phyloP scores from a whole-genome alignment of 2,888 invertebrate species.

The Eulithis testata region DNA sequence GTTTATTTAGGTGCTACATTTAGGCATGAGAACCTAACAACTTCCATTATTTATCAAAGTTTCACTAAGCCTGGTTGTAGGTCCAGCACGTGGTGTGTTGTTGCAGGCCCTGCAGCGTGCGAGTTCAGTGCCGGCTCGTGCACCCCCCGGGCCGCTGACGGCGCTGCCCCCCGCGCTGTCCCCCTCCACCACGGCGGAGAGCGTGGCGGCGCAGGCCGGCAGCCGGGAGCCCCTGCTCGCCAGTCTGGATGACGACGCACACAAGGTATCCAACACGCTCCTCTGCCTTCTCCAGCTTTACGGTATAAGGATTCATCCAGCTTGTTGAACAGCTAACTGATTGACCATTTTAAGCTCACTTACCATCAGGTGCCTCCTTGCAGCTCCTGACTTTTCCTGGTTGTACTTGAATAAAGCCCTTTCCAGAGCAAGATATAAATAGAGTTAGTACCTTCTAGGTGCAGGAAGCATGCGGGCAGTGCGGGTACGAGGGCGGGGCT shows the following conservation, averaged over 20 bases:
- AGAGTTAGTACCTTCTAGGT: background rate
- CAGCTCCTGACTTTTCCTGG: too few species aligned
- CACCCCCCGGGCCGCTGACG: slow-evolving; percentile 45
- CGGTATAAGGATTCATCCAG: too few species aligned
- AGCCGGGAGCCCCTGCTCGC: slow-evolving; percentile 88
- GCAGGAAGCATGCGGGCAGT: slow-evolving; percentile 52
- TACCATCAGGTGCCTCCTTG: too few species aligned
- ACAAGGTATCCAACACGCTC: slow-evolving; percentile 57
- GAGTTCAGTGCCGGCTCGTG: slow-evolving; percentile 55
- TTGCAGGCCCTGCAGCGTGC: slow-evolving; percentile 61
- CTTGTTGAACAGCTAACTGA: too few species aligned
- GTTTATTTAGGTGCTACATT: too few species aligned
- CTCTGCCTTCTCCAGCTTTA: background rate
- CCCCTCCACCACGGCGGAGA: slow-evolving; percentile 46
- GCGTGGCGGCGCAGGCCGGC: slow-evolving; percentile 63
- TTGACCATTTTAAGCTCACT: too few species aligned
- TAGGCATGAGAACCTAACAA: too few species aligned
- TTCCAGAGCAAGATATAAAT: background rate
- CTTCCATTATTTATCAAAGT: too few species aligned
- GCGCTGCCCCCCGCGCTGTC: slow-evolving; percentile 49
- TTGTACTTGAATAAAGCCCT: too few species aligned
- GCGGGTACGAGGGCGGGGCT: slow-evolving; percentile 52
- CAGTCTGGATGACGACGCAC: slow-evolving; percentile 79
- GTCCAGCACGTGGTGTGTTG: too few species aligned
- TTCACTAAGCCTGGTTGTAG: too few species aligned